phyloP scores from a whole-genome alignment of 2,113 vertebrate genomes.

The Triplophysa dalaica region DNA sequence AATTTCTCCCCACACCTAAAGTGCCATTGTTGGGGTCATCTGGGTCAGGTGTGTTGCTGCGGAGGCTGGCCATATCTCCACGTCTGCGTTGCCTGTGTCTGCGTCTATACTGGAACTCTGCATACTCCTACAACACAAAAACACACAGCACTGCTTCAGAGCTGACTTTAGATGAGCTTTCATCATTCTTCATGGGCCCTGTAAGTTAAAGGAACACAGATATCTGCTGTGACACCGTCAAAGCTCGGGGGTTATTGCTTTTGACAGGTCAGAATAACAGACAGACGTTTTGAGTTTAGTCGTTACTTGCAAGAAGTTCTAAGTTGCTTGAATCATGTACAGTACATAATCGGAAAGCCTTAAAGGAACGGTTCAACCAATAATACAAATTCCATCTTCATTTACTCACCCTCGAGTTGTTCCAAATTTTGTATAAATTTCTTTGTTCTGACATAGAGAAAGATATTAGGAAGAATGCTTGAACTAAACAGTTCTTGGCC shows the following conservation, averaged over 20 bases:
- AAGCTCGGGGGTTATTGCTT: not conserved
- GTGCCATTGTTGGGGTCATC: slow-evolving; percentile 85
- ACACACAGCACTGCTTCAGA: slow-evolving; percentile 58
- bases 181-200: slow-evolving; percentile 9
- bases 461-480: no score
- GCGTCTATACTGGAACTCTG: slow-evolving; percentile 97
- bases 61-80: slow-evolving; percentile 89
- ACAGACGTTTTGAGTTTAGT: not conserved
- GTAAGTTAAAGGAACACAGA: not conserved
- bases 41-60: slow-evolving; percentile 83
- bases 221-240: not conserved
- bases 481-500: no score
- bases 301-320: no score
- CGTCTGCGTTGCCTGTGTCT: slow-evolving; percentile 88
- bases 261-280: not conserved
- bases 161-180: not conserved
- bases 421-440: no score
- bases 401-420: no score
- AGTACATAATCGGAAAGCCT: not conserved
- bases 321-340: not conserved
- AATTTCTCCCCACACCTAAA: slow-evolving; percentile 71
- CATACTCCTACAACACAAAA: slow-evolving; percentile 87
- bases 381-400: no score
- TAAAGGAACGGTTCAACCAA: no score
- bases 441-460: no score